Base-by-base conservation (phyloP, 2,888 invertebrate genomes). In the Eudemis profundana region DNA sequence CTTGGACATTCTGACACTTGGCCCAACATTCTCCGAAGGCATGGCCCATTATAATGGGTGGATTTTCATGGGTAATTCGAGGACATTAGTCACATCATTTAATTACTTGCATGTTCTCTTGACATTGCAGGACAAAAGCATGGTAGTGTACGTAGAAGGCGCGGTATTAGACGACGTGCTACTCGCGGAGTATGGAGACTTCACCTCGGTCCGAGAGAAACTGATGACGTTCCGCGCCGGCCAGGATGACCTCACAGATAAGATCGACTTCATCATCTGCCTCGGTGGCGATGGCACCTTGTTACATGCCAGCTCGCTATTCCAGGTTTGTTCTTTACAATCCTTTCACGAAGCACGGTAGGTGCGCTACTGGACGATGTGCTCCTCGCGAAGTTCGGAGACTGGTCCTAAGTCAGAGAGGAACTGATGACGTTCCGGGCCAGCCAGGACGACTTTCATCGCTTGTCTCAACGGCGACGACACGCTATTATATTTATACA, bases 281-380 rank as follows among this genome's bases (percentile, higher is more conserved):
- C 93, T 99, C 49, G 99, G 99, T 0, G 99, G 99, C 10, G 99
- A 99, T 85, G 99, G 99, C n/a, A 99, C 99, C 0, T 91, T 99
- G 15, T 90, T 99, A 10, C 98, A 99, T 82, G 99, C 98, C 59
- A 98, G 98, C 78, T 95, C 98, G 49, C 91, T 99, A 49, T 99
- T 99, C 81, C 97, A 92, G 85, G 92, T 91, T 19, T 70, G 60
- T 27, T 64, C 50, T 1, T 33, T 10, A 33, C 8, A 0, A 33
- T 5, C 10, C n/a, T n/a, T n/a, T n/a, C n/a, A n/a, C n/a, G n/a
- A n/a, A n/a, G n/a, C n/a, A n/a, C n/a, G n/a, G n/a, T n/a, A 86
- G 95, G 96, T 8, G 96, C 97, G 0, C 97, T 98, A 1, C 90
- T 98, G 82, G 97, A 98, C 69, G 98, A 98, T 86, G 93, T 95